Evolutionary conservation across 2,113 vertebrate species (phyloP).

Genomic region (Gymnocephalus cernua): DNA sequence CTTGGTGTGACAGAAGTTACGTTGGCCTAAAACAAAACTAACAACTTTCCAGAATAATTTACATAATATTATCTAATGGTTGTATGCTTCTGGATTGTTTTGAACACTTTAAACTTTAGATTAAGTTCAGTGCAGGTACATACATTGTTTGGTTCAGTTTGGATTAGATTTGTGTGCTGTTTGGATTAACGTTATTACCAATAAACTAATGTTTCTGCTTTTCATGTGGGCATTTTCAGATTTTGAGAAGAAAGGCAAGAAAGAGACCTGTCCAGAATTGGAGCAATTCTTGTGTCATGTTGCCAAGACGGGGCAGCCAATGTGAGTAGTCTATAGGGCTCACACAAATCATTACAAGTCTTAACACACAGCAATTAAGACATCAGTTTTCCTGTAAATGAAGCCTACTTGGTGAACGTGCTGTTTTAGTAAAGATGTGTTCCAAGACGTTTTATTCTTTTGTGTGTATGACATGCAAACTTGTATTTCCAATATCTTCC

Average conservation of each 20-base stretch:
- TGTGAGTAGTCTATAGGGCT: slow-evolving; percentile 87
- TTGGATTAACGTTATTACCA: not conserved
- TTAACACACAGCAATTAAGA: not conserved
- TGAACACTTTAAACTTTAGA: not conserved
- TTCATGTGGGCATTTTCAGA: slow-evolving; percentile 81
- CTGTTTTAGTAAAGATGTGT: not conserved
- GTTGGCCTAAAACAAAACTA: not conserved
- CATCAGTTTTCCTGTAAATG: not conserved
- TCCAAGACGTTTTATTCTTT: not conserved
- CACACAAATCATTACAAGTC: not conserved
- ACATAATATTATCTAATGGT: not conserved
- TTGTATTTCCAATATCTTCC: slow-evolving; percentile 42
- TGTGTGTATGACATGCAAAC: not conserved
- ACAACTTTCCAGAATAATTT: not conserved
- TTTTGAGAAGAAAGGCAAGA: slow-evolving; percentile 96
- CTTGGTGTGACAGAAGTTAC: not conserved
- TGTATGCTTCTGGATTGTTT: not conserved
- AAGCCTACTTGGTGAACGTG: not conserved
- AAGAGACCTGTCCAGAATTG: slow-evolving; percentile 90
- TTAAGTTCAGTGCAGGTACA: not conserved
- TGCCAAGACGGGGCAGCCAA: slow-evolving; percentile 94
- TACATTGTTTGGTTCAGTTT: not conserved
- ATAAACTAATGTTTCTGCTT: not conserved
- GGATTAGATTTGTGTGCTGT: not conserved
- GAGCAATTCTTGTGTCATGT: slow-evolving; percentile 96